Conservation (phyloP, 2,888 invertebrate genomes). For the Tholera decimalis region DNA sequence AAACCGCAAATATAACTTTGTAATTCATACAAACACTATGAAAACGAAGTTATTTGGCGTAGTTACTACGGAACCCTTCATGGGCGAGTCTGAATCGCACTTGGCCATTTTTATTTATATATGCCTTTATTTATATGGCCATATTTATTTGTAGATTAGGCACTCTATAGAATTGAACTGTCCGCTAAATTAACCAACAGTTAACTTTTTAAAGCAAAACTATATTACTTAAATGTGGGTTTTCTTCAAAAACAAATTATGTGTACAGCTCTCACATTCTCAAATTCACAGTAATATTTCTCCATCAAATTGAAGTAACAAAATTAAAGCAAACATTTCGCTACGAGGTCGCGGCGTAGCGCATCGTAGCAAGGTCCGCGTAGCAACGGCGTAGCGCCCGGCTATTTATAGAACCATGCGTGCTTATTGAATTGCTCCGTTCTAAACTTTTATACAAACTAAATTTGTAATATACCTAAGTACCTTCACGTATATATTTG, state of each 20-base stretch:
- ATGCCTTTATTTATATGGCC: too few species aligned
- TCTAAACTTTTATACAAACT: constrained; percentile 21
- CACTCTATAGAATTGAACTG: too few species aligned
- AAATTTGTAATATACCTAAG: constrained; percentile 8
- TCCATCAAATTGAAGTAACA: not conserved
- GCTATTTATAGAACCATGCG: constrained; percentile 41
- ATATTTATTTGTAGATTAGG: too few species aligned
- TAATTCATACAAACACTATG: too few species aligned
- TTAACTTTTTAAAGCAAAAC: too few species aligned
- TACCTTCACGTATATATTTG: constrained; percentile 3
- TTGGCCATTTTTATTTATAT: too few species aligned
- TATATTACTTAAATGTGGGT: too few species aligned
- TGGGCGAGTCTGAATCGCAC: too few species aligned
- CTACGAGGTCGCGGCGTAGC: constrained; percentile 39
- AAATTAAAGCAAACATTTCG: constrained; percentile 17
- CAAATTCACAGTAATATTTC: not conserved
- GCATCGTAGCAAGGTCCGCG: constrained; percentile 58
- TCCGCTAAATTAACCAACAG: not conserved
- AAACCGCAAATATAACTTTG: too few species aligned
- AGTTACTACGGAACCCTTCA: too few species aligned
- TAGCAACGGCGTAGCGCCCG: constrained; percentile 54
- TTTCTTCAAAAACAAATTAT: not conserved
- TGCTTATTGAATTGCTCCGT: constrained; percentile 24
- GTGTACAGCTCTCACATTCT: too few species aligned
- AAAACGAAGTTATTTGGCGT: too few species aligned